Evolutionary conservation across 2,797 vertebrate genomes (phyloP).

Genomic region (Emys orbicularis): DNA sequence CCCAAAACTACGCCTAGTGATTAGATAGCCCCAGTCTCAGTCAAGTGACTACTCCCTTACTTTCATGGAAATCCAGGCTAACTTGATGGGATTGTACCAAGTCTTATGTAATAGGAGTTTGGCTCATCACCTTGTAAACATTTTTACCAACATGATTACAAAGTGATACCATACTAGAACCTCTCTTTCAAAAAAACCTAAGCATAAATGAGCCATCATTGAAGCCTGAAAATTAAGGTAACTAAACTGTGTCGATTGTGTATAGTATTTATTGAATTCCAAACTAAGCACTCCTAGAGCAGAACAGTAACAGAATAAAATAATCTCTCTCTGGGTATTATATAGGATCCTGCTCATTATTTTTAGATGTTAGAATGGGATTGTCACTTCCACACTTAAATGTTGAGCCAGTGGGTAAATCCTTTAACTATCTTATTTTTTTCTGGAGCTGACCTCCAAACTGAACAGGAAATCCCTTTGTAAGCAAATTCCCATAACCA

Average conservation of each 20-base stretch:
- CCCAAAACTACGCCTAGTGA: neutral
- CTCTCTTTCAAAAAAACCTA: neutral
- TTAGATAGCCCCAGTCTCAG: neutral
- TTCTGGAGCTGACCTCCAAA: conserved; percentile 71
- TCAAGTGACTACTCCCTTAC: neutral
- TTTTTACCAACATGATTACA: neutral
- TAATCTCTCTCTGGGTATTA: neutral
- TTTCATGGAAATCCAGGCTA: neutral
- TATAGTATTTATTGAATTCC: neutral
- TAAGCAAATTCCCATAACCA: conserved; percentile 80
- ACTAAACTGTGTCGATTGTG: neutral
- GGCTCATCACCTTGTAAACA: neutral
- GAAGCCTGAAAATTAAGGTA: neutral
- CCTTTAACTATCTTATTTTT: conserved; percentile 60
- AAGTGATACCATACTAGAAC: neutral
- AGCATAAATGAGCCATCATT: neutral
- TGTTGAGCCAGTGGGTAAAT: conserved; percentile 37
- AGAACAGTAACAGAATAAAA: neutral
- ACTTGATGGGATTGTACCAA: neutral
- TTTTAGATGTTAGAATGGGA: conserved; percentile 7
- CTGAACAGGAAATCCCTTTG: conserved; percentile 80
- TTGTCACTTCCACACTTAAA: conserved; percentile 28
- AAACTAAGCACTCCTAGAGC: neutral
- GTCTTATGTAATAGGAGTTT: neutral
- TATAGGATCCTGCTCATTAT: neutral